Conservation (phyloP, 2,797 vertebrate species). For the Sebastes taczanowskii region DNA sequence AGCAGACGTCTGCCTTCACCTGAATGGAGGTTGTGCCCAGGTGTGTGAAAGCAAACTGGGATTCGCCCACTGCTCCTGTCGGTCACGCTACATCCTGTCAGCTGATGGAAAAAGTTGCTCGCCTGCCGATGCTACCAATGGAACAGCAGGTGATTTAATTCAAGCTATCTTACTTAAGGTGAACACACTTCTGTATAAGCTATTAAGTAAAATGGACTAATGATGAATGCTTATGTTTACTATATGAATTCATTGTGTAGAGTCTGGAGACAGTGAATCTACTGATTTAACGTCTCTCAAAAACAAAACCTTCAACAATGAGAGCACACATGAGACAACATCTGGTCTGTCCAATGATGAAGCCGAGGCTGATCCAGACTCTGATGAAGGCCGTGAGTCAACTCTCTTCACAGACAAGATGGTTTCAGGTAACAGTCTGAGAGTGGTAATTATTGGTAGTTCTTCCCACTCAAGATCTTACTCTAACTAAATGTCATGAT, state of each 20-base stretch:
- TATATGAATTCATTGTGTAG: conserved; percentile 18
- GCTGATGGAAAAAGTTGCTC: conserved; percentile 79
- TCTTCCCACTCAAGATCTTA: neutral
- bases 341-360: neutral
- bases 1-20: conserved; percentile 82
- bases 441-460: fast-evolving
- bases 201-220: neutral
- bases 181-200: neutral
- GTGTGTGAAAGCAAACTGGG: conserved; percentile 86
- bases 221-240: neutral
- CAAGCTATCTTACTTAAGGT: neutral
- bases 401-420: conserved; percentile 85
- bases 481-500: neutral
- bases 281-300: conserved; percentile 31
- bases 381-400: conserved; percentile 14
- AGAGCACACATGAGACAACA: conserved; percentile 30
- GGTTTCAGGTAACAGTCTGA: conserved; percentile 86
- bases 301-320: conserved; percentile 61
- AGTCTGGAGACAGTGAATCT: conserved; percentile 46
- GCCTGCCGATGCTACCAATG: conserved; percentile 31
- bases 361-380: conserved; percentile 7
- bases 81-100: conserved; percentile 70
- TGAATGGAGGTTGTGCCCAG: conserved; percentile 88
- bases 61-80: conserved; percentile 80
- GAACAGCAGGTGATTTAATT: conserved; percentile 74